A percentile compares a stretch with the other conserved stretches of the same genome.
Evolutionary conservation across 1,140 invertebrate species (phyloP).

Genomic region (Lithobius niger): DNA sequence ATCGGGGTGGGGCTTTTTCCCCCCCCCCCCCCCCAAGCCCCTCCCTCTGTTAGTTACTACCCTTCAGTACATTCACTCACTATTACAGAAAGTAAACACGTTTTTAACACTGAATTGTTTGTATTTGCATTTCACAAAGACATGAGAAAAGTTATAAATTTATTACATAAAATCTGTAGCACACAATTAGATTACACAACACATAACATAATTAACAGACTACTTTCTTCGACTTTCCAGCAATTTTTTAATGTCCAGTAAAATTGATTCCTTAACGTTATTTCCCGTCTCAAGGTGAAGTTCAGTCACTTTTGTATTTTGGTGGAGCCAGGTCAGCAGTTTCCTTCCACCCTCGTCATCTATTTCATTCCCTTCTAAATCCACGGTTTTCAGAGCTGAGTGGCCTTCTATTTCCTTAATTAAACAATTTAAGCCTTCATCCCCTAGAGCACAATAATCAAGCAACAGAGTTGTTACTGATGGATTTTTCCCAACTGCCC

Average conservation of each 20-base stretch:
- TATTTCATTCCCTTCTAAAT: slow-evolving; percentile 5
- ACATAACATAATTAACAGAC: background rate
- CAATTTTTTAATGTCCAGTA: background rate
- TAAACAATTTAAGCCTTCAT: background rate
- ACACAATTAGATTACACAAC: too few relatives aligned
- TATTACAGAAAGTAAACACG: too few relatives aligned
- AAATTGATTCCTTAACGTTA: background rate
- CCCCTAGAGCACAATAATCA: slow-evolving; percentile 4
- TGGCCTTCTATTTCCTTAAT: background rate
- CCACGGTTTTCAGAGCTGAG: background rate
- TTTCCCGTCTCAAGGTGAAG: background rate
- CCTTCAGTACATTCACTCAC: too few relatives aligned
- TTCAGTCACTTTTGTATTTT: background rate
- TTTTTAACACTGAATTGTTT: too few relatives aligned
- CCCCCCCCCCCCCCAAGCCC: too few relatives aligned
- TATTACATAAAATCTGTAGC: too few relatives aligned
- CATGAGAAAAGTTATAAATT: too few relatives aligned
- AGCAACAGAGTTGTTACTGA: background rate
- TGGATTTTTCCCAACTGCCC: background rate
- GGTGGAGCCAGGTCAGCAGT: background rate
- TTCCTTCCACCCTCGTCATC: background rate
- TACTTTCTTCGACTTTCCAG: background rate
- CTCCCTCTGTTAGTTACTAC: too few relatives aligned
- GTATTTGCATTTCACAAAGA: too few relatives aligned
- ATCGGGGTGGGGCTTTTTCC: too few relatives aligned